Percentiles rank a stretch among this genome's conserved stretches.
Conservation (phyloP, 2,113 vertebrate genomes). For the Gallinago jamesoni region DNA sequence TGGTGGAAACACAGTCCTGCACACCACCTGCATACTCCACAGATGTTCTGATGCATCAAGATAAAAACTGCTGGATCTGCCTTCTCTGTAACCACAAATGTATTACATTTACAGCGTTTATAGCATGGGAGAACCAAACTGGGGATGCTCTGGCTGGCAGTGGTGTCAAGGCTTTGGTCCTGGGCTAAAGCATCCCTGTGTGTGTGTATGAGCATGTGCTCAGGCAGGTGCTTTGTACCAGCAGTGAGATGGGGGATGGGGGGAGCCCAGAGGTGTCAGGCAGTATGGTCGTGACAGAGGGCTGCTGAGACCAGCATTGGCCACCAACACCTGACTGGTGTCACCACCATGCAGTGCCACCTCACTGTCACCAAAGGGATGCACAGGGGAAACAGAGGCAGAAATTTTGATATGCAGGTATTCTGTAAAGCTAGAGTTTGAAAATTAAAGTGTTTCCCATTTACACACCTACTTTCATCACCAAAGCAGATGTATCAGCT, state of each 20-base stretch:
- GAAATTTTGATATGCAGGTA: not conserved
- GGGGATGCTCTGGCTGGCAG: not conserved
- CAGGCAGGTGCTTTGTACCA: not conserved
- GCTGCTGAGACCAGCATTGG: not conserved
- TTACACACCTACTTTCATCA: not conserved
- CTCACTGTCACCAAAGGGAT: not conserved
- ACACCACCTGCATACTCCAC: accelerated
- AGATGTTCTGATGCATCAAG: not conserved
- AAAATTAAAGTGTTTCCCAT: not conserved
- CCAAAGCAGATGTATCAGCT: not conserved
- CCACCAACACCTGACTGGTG: not conserved
- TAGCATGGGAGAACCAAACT: accelerated
- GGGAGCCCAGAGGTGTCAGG: not conserved
- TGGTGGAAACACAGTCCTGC: not conserved
- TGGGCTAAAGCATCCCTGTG: not conserved
- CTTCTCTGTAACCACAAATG: not conserved
- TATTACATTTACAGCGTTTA: not conserved
- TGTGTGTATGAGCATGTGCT: not conserved
- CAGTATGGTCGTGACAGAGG: not conserved
- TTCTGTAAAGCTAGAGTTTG: not conserved
- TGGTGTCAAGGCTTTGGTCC: not conserved
- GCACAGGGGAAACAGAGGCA: accelerated
- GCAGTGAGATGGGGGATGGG: accelerated
- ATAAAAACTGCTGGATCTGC: not conserved
- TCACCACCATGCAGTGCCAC: not conserved